Percentiles rank a stretch among this genome's conserved stretches.
Conservation (phyloP, 1,140 invertebrate genomes). For the Artemia franciscana region DNA sequence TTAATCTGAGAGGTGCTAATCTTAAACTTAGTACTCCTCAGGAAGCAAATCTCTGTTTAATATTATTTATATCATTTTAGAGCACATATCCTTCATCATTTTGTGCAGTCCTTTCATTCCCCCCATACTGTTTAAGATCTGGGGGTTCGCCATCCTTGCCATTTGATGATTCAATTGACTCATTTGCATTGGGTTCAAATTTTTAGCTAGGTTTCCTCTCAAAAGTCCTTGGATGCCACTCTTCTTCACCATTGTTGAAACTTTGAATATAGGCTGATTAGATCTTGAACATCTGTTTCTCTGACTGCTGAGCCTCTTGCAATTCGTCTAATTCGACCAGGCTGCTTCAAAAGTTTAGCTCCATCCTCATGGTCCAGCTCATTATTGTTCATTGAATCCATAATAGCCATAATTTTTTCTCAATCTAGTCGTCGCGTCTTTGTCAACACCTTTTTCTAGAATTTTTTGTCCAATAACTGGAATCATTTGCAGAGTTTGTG, state of each 20-base stretch:
- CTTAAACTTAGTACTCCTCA: too few species aligned
- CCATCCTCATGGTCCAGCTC: slow-evolving; percentile 93
- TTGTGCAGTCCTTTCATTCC: too few species aligned
- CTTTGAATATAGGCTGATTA: slow-evolving; percentile 94
- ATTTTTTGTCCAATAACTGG: too few species aligned
- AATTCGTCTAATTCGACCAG: slow-evolving; percentile 57
- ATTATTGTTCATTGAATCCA: slow-evolving; percentile 99
- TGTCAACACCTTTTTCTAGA: too few species aligned
- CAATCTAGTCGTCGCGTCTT: slow-evolving; percentile 86
- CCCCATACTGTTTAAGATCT: slow-evolving; percentile 85
- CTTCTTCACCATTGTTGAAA: slow-evolving; percentile 99
- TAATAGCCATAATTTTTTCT: slow-evolving; percentile 98
- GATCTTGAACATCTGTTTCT: slow-evolving; percentile 85
- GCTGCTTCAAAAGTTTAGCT: slow-evolving; percentile 80
- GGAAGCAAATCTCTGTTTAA: too few species aligned
- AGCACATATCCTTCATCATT: too few species aligned
- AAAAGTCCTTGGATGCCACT: slow-evolving; percentile 97
- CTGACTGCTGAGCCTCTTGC: slow-evolving; percentile 86
- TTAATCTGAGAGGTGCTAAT: too few species aligned
- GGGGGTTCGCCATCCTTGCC: slow-evolving; percentile 99
- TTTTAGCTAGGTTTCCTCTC: slow-evolving; percentile 94
- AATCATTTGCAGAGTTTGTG: slow-evolving; percentile 99
- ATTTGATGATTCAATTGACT: slow-evolving; percentile 97
- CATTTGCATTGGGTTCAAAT: too few species aligned
- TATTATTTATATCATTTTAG: too few species aligned